phyloP scores from a whole-genome alignment of 2,113 vertebrate genomes.

The Campylomormyrus tamandua region DNA sequence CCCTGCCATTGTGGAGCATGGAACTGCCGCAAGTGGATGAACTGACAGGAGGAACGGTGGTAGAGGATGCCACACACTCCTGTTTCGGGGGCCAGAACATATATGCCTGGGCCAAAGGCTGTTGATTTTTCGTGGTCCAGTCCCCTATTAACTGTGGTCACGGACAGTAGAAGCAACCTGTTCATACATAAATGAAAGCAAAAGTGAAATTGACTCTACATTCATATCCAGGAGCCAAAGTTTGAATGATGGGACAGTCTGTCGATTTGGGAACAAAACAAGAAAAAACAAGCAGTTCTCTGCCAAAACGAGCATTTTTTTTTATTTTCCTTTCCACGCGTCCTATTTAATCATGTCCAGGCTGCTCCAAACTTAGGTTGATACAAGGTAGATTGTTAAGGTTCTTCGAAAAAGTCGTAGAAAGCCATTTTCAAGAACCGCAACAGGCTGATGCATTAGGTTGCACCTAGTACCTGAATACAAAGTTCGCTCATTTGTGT shows the following conservation, averaged over 20 bases:
- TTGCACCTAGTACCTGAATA: constrained; percentile 29
- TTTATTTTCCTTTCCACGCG: neutral
- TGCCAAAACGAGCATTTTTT: constrained; percentile 8
- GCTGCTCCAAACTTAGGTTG: constrained; percentile 2
- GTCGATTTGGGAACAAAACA: neutral
- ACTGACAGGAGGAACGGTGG: constrained; percentile 54
- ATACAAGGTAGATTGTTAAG: neutral
- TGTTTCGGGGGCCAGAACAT: constrained; percentile 51
- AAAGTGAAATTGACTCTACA: constrained; percentile 3
- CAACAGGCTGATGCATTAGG: neutral
- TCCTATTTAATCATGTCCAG: neutral
- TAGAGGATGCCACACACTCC: constrained; percentile 13
- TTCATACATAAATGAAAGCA: neutral
- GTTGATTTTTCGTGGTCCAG: constrained; percentile 53
- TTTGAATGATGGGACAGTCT: neutral
- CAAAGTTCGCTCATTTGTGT: constrained; percentile 55
- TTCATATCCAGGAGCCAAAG: constrained; percentile 8
- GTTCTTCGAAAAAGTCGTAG: neutral
- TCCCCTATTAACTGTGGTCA: constrained; percentile 62
- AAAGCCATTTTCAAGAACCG: constrained; percentile 16
- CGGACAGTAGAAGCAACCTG: constrained; percentile 34
- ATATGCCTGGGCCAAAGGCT: constrained; percentile 58
- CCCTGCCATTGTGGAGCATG: constrained; percentile 96
- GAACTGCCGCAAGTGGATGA: constrained; percentile 99
- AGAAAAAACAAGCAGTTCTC: neutral